These are phyloP conservation scores for Squalus acanthias DNA, from an alignment of 2,797 vertebrate species.

Conservation along the genomic window DNA sequence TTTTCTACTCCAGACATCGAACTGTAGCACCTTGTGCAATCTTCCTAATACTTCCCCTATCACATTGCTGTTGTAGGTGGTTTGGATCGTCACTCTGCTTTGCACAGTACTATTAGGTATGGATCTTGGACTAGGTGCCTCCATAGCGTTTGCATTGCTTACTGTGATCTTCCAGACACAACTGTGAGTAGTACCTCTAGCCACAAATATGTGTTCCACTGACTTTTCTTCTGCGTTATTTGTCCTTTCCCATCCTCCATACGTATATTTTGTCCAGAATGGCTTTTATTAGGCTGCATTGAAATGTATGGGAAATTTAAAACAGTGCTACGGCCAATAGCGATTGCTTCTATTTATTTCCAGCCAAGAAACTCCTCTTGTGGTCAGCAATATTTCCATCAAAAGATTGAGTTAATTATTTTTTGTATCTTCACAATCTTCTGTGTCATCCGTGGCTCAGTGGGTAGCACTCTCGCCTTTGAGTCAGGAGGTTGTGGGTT, in stretches of 20 bases:
- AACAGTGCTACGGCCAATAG: neutral
- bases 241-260: neutral
- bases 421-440: neutral
- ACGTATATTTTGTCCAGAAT: neutral
- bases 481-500: too few relatives aligned
- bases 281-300: neutral
- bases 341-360: neutral
- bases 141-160: slow-evolving; percentile 76
- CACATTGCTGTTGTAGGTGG: slow-evolving; percentile 56
- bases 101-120: slow-evolving; percentile 79
- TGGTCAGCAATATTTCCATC: neutral
- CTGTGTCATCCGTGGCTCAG: neutral
- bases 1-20: neutral
- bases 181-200: slow-evolving; percentile 63
- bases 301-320: neutral
- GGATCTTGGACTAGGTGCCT: slow-evolving; percentile 80
- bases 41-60: neutral
- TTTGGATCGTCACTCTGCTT: slow-evolving; percentile 86
- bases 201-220: neutral
- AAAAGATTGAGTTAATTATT: neutral
- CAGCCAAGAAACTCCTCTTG: neutral
- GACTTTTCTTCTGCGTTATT: neutral
- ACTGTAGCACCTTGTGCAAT: neutral
- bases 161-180: slow-evolving; percentile 87
- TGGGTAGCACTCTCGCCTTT: too few relatives aligned